Conservation (phyloP, 2,797 vertebrate genomes). For the Peromyscus attwateri region DNA sequence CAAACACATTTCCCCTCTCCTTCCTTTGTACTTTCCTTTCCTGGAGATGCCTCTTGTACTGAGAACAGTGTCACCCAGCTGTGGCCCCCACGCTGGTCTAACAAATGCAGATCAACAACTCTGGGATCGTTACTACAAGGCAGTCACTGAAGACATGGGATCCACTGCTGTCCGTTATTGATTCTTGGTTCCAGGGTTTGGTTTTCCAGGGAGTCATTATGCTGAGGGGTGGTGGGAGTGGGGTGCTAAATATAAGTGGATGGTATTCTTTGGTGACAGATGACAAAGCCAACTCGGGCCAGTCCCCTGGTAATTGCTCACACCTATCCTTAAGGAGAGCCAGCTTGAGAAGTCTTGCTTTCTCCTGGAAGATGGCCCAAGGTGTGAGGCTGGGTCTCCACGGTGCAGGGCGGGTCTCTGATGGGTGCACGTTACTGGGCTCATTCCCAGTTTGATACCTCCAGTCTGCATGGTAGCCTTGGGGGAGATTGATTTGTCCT, state of each 20-base stretch:
- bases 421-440: background rate
- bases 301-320: background rate
- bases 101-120: background rate
- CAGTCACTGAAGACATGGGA: background rate
- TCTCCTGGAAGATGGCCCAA: background rate
- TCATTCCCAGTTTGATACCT: background rate
- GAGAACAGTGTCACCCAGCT: background rate
- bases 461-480: background rate
- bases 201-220: background rate
- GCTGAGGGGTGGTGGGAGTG: background rate
- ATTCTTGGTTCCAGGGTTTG: background rate
- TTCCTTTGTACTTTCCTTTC: background rate
- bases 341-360: background rate
- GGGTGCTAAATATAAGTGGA: background rate
- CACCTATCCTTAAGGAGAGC: background rate
- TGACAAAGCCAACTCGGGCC: background rate
- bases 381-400: background rate
- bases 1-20: background rate
- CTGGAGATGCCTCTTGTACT: background rate
- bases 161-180: no score
- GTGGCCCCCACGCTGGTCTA: background rate
- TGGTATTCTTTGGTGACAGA: background rate
- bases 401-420: background rate
- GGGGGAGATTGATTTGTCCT: background rate
- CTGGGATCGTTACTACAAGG: background rate